Base-by-base conservation (phyloP, 2,797 vertebrate genomes). In the Hippocampus kuda region DNA sequence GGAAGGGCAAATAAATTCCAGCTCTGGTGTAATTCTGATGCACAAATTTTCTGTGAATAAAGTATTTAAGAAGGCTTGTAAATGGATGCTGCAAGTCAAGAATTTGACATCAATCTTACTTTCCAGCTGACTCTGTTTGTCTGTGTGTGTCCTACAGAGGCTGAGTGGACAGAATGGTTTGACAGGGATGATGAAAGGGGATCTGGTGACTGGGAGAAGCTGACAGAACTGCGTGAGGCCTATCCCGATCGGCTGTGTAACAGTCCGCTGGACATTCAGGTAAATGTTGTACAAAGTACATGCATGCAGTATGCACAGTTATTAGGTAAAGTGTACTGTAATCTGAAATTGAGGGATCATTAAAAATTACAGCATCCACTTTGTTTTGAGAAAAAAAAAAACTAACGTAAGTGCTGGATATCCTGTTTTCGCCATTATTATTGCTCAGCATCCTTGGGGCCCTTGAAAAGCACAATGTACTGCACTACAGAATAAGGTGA, bases 91-190 rank as follows among this genome's bases (percentile, higher is more conserved):
- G 44, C 34, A 62, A 20, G 34, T 24, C 41, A 62, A 10, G 34
- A 30, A 42, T 42, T 42, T 42, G 20, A 13, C 26, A 30, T 15
- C 11, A 22, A 18, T 67, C 4, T 49, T 16, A 51, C 46, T 34
- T 53, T 38, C 24, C 30, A 20, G 1, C 20, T 4, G 2, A 66
- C 24, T 51, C 15, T 72, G 48, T 75, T 13, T 70, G 48, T 73
- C 48, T 69, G 34, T 75, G 38, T 81, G 46, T 71, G 53, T 76
- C 2, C 24, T 22, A 1, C 86, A 99, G 96, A 98, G 78, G 89
- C 92, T n/a, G 93, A 95, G 78, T 99, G 96, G 96, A 94, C 95
- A 0, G 92, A 94, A 13, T 99, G 95, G 95, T 94, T 97, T 70
- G 79, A 93, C 82, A 93, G 93, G 30, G 93, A 94, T 63, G 88